phyloP scores from a whole-genome alignment of 2,797 vertebrate genomes.

The Rhinogobio ventralis region DNA sequence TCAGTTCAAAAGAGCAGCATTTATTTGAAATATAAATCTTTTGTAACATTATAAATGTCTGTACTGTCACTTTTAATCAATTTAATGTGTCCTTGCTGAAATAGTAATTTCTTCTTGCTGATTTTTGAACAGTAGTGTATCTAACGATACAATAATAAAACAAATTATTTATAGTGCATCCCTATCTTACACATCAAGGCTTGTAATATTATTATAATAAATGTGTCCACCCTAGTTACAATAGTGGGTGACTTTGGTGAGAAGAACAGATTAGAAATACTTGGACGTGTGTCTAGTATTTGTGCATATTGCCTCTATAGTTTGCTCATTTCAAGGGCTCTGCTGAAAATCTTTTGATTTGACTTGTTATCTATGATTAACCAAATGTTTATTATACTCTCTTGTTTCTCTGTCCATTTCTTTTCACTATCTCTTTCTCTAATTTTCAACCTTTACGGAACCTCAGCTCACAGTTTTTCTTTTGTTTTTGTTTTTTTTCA shows the following conservation, averaged over 20 bases:
- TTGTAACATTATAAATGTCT: background rate
- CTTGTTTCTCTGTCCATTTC: constrained; percentile 21
- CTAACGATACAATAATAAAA: background rate
- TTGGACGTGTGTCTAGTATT: background rate
- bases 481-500: background rate
- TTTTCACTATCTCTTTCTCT: constrained; percentile 8
- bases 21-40: background rate
- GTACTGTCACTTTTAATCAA: background rate
- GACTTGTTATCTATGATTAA: constrained; percentile 2
- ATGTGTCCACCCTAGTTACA: background rate
- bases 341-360: background rate
- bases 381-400: constrained; percentile 18
- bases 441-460: background rate
- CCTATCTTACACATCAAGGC: background rate
- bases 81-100: background rate
- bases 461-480: constrained; percentile 13
- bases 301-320: background rate
- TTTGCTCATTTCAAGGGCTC: background rate
- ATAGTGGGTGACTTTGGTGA: background rate
- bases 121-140: background rate
- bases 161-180: background rate
- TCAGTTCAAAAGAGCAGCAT: background rate
- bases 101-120: background rate
- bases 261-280: background rate
- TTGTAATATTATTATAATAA: background rate